Percentiles rank a stretch among this genome's conserved stretches.
phyloP scores from a whole-genome alignment of 1,140 invertebrate genomes.

The Drosophila grimshawi region DNA sequence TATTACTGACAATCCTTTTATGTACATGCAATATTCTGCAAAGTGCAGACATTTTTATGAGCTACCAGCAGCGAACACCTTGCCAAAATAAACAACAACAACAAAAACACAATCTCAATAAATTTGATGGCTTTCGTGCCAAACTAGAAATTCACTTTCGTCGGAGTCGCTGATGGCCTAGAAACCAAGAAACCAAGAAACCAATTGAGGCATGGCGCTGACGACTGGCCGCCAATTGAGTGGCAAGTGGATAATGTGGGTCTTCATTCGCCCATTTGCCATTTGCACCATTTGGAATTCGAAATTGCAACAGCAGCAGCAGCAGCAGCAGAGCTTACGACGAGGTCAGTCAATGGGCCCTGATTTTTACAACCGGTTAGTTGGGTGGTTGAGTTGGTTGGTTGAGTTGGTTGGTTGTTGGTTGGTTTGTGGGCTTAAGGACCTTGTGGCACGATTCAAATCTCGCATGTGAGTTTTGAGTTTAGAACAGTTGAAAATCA shows the following conservation, averaged over 20 bases:
- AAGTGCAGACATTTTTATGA: conserved; percentile 35
- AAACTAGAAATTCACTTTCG: conserved; percentile 69
- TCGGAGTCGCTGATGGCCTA: conserved; percentile 46
- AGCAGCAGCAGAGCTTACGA: conserved; percentile 21
- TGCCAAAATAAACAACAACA: conserved; percentile 16
- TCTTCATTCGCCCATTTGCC: conserved; percentile 49
- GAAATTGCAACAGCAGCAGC: conserved; percentile 13
- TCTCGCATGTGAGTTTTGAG: conserved; percentile 32
- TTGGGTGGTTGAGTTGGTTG: background rate
- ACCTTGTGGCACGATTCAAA: conserved; percentile 42
- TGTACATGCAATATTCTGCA: conserved; percentile 5
- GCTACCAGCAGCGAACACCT: conserved; percentile 12
- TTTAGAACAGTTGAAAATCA: conserved; percentile 13
- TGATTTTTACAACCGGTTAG: conserved; percentile 36
- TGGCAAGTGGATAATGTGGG: conserved; percentile 41
- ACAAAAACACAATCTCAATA: conserved; percentile 24
- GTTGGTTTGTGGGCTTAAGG: conserved; percentile 7
- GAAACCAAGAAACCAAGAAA: conserved; percentile 73
- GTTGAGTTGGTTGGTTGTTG: no score
- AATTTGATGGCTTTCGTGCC: conserved; percentile 54
- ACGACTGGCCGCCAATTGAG: conserved; percentile 5
- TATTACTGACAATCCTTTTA: background rate
- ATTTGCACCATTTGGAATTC: no score
- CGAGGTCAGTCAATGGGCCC: conserved; percentile 61
- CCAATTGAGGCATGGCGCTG: conserved; percentile 50